Base-by-base conservation (phyloP, 2,113 vertebrate genomes). In the Sceloporus tristichus region DNA sequence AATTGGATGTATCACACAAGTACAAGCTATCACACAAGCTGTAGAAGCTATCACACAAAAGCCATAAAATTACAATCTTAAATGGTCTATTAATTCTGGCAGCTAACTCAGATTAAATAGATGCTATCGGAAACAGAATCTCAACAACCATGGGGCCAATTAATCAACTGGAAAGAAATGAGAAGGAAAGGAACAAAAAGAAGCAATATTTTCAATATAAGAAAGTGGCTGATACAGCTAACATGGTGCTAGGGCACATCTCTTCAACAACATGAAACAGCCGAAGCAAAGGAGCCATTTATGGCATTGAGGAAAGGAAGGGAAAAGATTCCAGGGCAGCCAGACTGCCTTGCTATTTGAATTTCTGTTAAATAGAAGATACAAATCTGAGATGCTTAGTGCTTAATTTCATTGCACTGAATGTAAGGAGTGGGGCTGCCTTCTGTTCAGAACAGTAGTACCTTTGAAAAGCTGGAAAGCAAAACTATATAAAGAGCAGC, bases 381-480 rank as follows among this genome's bases (percentile, higher is more conserved):
- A n/a, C 56, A 84, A 80, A 77, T 70, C 68, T 79, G 82, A 92
- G 83, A 29, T 5, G 40, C 42, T 29, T 13, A 89, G 85, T 54
- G 48, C 88, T 76, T 34, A 79, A 85, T 11, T 84, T 56, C 77
- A 89, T 19, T 85, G 38, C 13, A n/a, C 10, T 89, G 83, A 87
- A 87, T 9, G 54, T 25, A 40, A 90, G 66, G 34, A 87, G 76
- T 40, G 21, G 90, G 54, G 70, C 62, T 93, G 86, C 73, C 56
- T 21, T 65, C 68, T 40, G 81, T 84, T 94, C 38, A 83, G 76
- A 92, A 78, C 82, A 89, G 82, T 78, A 82, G 21, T 1, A 75
- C 21, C 21, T 87, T 92, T 90, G 79, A 79, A 29, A 38, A 87
- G 77, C 74, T 84, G 2, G 48, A 48, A 7, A 62, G 59, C 87